phyloP scores from a whole-genome alignment of 1,140 invertebrate genomes.

The Zelostemma sp. region DNA sequence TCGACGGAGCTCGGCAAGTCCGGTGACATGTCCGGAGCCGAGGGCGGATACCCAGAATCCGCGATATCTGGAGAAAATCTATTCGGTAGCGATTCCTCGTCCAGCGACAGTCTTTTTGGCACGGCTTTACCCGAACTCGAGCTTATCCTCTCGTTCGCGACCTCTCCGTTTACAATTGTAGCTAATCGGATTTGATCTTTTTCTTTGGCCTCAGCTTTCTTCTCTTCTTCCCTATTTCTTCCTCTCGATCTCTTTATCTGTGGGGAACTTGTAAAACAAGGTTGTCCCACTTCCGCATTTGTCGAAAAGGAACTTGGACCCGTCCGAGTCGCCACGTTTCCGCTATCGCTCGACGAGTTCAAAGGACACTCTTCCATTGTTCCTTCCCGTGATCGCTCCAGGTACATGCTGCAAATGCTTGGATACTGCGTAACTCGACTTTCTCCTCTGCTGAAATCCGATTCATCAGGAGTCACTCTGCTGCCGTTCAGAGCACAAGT shows the following conservation, averaged over 20 bases:
- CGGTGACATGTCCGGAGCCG: slow-evolving; percentile 55
- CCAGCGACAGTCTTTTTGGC: background rate
- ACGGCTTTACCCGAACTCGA: too few species aligned
- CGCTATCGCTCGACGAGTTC: background rate
- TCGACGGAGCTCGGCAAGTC: slow-evolving; percentile 47
- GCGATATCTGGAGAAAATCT: slow-evolving; percentile 60
- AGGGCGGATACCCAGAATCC: slow-evolving; percentile 72
- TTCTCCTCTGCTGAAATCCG: too few species aligned
- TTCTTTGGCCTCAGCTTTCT: too few species aligned
- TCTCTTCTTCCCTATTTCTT: too few species aligned
- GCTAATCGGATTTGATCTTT: too few species aligned
- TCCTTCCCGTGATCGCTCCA: slow-evolving; percentile 39
- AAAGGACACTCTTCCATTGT: slow-evolving; percentile 1
- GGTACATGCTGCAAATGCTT: slow-evolving; percentile 46
- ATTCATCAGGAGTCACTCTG: background rate
- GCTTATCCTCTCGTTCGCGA: slow-evolving; percentile 10
- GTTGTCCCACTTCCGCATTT: slow-evolving; percentile 17
- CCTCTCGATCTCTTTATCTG: too few species aligned
- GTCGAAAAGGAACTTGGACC: background rate
- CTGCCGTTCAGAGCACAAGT: too few species aligned
- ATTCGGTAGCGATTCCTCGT: slow-evolving; percentile 40
- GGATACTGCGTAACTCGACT: too few species aligned
- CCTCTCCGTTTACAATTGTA: too few species aligned
- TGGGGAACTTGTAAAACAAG: too few species aligned
- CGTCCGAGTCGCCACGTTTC: background rate